Evolutionary conservation across 2,888 invertebrate genomes (phyloP), one percentile per base, ranked within the genome.

Genomic region (Hydrotaea cyrtoneurina): DNA sequence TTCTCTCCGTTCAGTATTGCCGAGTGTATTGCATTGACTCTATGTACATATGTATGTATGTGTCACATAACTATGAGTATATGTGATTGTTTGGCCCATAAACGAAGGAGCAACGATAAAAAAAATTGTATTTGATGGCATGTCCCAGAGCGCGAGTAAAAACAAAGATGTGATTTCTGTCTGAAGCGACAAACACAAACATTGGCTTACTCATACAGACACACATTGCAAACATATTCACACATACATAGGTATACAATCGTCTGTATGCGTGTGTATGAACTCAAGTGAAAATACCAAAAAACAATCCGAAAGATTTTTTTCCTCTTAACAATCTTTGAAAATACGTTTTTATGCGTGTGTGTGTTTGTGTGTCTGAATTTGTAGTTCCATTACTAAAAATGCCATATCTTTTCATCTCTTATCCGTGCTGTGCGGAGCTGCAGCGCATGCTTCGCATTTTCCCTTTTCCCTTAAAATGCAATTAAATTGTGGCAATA

Each of bases 121-220:
- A 43, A n/a, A 43, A 13, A 46, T 23, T 4, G 13, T 21, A 69
- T 46, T 69, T 69, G 15, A 46, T 69, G 31, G 62, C n/a, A 21
- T 69, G 69, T 69, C 69, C 69, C 69, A 46, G 13, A 23, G 69
- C 39, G 66, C 66, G 21, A 39, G 66, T 66, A 66, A 66, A 66
- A n/a, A 66, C 36, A n/a, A 13, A n/a, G 17, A 69, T 39, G 23
- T 46, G 39, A 43, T 69, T 43, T 69, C 15, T 69, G 46, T 23
- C 21, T 43, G 23, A 69, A 43, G 46, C 23, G 46, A 21, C 8
- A 59, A 23, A 46, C 13, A 5, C 66, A 50, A n/a, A 59, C 17
- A 39, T 36, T 64, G 64, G 8, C 66, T 21, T 39, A n/a, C 1
- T 43, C 66, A 21, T 26, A 19, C 17, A 17, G n/a, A n/a, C 43